These are phyloP conservation scores for Podocnemis expansa DNA, from an alignment of 2,113 vertebrate species.

Conservation along the genomic window DNA sequence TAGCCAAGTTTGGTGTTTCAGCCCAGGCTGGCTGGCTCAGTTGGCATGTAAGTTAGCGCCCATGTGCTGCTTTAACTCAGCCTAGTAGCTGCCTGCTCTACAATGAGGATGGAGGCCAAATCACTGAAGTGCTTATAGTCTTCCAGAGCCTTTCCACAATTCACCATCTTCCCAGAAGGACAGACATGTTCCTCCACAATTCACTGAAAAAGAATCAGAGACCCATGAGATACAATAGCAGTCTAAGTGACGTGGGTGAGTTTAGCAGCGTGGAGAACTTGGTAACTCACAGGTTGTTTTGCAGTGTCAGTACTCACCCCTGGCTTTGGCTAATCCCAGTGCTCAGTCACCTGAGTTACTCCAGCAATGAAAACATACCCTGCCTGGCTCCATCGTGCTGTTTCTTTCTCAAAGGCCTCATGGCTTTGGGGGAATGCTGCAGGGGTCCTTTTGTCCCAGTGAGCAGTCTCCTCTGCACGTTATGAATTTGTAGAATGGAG, in stretches of 20 bases:
- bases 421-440: background rate
- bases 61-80: background rate
- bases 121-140: background rate
- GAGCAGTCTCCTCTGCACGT: background rate
- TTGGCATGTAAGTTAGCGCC: background rate
- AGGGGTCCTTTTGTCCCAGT: background rate
- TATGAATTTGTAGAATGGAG: background rate
- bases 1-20: background rate
- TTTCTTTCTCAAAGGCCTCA: background rate
- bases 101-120: background rate
- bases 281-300: background rate
- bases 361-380: background rate
- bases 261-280: background rate
- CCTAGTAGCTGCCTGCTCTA: background rate
- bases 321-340: background rate
- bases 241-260: background rate
- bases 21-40: background rate
- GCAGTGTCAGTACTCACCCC: background rate
- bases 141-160: background rate
- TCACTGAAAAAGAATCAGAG: background rate
- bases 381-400: background rate
- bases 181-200: background rate
- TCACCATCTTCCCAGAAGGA: background rate
- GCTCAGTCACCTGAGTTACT: background rate
- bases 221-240: background rate